Evolutionary conservation across 2,113 vertebrate species (phyloP).

Genomic region (Alectura lathami): DNA sequence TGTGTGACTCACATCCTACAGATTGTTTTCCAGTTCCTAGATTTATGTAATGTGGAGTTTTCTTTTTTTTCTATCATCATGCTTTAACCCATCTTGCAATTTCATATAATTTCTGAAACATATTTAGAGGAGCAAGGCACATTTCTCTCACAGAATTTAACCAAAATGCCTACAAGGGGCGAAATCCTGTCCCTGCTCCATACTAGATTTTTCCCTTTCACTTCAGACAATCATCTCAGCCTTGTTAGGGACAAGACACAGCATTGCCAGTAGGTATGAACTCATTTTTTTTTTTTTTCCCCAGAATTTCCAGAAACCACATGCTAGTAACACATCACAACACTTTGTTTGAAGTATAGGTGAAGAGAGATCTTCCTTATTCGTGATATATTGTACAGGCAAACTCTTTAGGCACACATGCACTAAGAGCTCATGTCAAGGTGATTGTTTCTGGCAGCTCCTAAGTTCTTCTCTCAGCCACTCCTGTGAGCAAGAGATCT

Average conservation of each 20-base stretch:
- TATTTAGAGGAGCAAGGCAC: background rate
- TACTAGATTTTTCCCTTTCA: background rate
- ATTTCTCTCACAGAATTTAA: background rate
- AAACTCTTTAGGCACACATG: background rate
- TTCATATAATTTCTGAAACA: background rate
- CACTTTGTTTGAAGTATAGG: background rate
- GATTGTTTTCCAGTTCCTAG: background rate
- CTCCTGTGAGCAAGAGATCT: background rate
- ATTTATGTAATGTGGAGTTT: background rate
- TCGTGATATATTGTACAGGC: background rate
- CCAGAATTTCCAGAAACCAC: background rate
- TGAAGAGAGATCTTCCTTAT: background rate
- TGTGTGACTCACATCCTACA: background rate
- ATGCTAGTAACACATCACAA: background rate
- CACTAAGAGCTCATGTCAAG: background rate
- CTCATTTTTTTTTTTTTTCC: background rate
- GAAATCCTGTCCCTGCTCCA: background rate
- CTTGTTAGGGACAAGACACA: background rate
- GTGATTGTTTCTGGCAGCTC: background rate
- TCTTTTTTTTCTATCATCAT: background rate
- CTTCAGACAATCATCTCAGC: background rate
- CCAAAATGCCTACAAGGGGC: background rate
- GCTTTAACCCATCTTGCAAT: background rate
- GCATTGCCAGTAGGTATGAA: background rate
- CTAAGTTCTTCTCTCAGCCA: background rate